A percentile compares a stretch with the other conserved stretches of the same genome.
These are phyloP conservation scores for Hirundo rustica DNA, from an alignment of 2,797 vertebrate species.

Conservation along the genomic window DNA sequence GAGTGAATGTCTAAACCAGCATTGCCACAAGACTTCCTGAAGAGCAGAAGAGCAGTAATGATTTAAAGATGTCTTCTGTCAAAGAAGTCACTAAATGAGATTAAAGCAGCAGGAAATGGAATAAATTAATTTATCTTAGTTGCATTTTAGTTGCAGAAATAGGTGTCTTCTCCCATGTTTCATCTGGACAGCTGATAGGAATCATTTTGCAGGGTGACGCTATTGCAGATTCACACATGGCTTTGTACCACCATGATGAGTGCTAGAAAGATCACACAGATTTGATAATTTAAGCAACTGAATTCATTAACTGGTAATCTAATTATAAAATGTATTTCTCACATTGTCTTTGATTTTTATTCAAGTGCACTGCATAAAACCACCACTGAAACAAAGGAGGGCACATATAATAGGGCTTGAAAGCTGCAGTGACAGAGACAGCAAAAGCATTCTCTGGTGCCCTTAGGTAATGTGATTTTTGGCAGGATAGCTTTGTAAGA, in stretches of 20 bases:
- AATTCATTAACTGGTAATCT: background rate
- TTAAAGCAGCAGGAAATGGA: background rate
- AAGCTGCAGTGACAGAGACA: background rate
- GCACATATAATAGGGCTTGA: background rate
- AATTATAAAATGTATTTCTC: background rate
- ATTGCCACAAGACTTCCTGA: background rate
- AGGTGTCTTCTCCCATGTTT: background rate
- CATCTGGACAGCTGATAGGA: background rate
- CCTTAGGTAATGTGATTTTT: background rate
- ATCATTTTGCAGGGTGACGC: background rate
- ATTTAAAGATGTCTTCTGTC: background rate
- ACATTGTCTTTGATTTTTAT: background rate
- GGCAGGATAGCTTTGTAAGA: background rate
- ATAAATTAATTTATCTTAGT: background rate
- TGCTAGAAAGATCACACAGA: background rate
- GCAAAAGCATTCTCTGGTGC: background rate
- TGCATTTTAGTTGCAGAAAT: background rate
- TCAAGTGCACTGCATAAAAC: background rate
- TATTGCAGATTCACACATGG: background rate
- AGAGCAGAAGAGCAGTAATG: background rate
- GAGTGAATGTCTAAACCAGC: background rate
- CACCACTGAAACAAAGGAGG: background rate
- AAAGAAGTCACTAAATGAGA: background rate
- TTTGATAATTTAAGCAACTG: background rate
- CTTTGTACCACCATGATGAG: background rate